Base-by-base conservation (phyloP, 1,140 invertebrate genomes). In the Lordiphosa collinella region DNA sequence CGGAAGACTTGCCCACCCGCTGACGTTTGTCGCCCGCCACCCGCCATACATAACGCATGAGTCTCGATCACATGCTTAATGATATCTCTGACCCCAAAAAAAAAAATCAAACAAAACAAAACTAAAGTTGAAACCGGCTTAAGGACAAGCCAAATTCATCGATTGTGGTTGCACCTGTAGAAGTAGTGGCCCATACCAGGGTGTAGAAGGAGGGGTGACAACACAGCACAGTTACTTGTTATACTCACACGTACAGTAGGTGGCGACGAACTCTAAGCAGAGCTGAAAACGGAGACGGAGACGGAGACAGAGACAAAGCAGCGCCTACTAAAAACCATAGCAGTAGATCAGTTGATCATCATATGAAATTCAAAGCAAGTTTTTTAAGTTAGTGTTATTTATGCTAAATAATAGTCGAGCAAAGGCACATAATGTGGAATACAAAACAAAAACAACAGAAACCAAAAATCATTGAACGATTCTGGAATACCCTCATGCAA, bases 381-480 rank as follows among this genome's bases (percentile, higher is more conserved):
- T 80, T 80, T 66, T 75, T 80, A 60, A 82, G 75, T 71, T 67
- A 80, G 75, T 80, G 75, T 82, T 80, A 80, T 82, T 82, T 80
- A 80, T 82, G 75, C 66, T 53, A 75, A 80, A 12, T 52, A 61
- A 48, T 47, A 37, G 49, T 46, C 32, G 13, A 22, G 7, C 41
- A 12, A 44, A 44, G 22, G 41, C n/a, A 31, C 41, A 44, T 11
- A 44, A 29, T 48, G 57, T 48, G 57, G 40, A 38, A 38, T 22
- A 6, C 55, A 12, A 65, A 53, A 16, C 18, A 36, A 48, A 53
- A 51, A 49, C 9, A 34, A 40, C 14, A 49, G 31, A 50, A 50
- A 11, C 46, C 35, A 50, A 67, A 61, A 46, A 29, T 29, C 25
- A 29, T 29, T 29, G 8, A 29, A 29, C 25, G 25, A 29, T 29